These are phyloP conservation scores for Enhydra lutris DNA, from an alignment of 2,113 vertebrate genomes.

Conservation along the genomic window DNA sequence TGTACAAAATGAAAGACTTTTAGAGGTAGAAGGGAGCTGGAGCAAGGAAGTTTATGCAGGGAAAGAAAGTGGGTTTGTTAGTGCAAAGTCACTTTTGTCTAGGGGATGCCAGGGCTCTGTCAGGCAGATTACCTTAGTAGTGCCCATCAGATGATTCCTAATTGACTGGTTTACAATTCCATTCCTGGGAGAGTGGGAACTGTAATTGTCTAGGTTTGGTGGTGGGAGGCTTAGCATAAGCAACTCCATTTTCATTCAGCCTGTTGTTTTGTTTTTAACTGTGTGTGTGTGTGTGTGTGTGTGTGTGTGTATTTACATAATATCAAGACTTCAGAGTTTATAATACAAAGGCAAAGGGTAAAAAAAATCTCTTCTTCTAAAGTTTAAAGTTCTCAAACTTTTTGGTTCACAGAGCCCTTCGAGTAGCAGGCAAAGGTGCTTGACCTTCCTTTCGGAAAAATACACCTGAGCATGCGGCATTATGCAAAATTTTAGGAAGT, in stretches of 20 bases:
- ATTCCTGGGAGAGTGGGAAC: not conserved
- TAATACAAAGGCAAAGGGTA: not conserved
- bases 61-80: not conserved
- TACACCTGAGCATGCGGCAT: not conserved
- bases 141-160: not conserved
- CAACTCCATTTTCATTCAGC: not conserved
- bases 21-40: not conserved
- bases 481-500: slow-evolving; percentile 3
- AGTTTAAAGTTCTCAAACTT: not conserved
- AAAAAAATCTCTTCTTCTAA: not conserved
- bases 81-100: not conserved
- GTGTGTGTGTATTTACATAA: not conserved
- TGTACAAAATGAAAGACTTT: not conserved
- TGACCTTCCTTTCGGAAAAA: not conserved
- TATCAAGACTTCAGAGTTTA: not conserved
- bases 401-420: not conserved
- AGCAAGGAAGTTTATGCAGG: not conserved
- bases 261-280: not conserved
- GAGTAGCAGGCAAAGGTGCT: not conserved
- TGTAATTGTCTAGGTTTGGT: not conserved
- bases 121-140: not conserved
- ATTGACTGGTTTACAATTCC: not conserved
- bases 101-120: not conserved
- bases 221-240: not conserved
- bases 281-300: not conserved